phyloP scores from a whole-genome alignment of 1,140 invertebrate genomes.

The Archivesica marissinica region DNA sequence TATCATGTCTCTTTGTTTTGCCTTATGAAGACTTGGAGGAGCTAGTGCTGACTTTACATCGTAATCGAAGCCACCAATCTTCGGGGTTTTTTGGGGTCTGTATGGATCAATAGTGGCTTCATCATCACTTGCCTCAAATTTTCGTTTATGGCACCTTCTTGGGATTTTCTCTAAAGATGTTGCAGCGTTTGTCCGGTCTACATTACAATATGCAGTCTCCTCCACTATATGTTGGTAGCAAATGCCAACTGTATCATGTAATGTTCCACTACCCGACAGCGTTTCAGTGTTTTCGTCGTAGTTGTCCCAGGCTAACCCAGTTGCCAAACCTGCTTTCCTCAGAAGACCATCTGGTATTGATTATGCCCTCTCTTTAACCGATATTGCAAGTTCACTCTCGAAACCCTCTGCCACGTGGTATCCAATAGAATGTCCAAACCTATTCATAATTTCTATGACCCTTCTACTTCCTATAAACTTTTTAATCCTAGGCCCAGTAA shows the following conservation, averaged over 20 bases:
- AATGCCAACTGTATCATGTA: conserved; percentile 85
- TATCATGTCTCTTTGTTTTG: background rate
- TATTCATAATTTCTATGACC: conserved; percentile 46
- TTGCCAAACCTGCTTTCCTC: conserved; percentile 68
- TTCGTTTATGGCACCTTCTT: too few species aligned
- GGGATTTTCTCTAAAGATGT: too few species aligned
- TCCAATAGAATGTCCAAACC: conserved; percentile 32
- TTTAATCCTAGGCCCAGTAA: conserved; percentile 31
- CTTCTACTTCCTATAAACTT: conserved; percentile 55
- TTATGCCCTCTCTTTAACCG: background rate
- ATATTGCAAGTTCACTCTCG: conserved; percentile 31
- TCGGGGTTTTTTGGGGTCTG: conserved; percentile 40
- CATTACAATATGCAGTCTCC: too few species aligned
- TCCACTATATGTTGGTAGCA: too few species aligned
- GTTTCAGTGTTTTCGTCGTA: conserved; percentile 84
- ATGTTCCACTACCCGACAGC: conserved; percentile 81
- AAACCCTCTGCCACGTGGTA: conserved; percentile 40
- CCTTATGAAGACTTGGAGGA: background rate
- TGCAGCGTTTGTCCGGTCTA: too few species aligned
- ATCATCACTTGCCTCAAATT: background rate
- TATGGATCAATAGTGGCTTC: background rate
- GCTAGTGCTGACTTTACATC: background rate
- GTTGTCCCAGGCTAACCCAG: conserved; percentile 83
- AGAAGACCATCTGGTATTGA: conserved; percentile 71
- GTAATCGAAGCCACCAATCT: background rate